Base-by-base conservation (phyloP, 1,140 invertebrate genomes). In the Camponotus pennsylvanicus region DNA sequence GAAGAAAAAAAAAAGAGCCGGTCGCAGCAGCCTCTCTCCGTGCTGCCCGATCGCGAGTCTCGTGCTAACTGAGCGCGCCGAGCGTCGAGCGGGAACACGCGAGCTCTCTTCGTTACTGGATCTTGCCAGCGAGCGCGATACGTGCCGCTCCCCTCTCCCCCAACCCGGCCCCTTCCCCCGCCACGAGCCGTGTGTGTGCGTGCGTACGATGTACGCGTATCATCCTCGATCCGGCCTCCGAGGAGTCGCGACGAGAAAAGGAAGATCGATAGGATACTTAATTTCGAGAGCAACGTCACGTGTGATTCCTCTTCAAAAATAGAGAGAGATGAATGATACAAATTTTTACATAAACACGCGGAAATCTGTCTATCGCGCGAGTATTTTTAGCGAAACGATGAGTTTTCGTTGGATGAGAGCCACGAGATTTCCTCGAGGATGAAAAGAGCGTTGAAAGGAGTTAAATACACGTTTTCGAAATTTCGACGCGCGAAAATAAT, bases 41-140 rank as follows among this genome's bases (percentile, higher is more conserved):
- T 94, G 93, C 89, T 93, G 87, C 92, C 89, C 92, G 94, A 93
- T 92, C 93, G 93, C 93, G 92, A 91, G 93, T 94, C 93, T 94
- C 93, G 90, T 94, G 93, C 92, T 92, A 93, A 95, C 94, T 94
- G 94, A 94, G 90, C 90, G 86, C 89, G 85, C 79, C 88, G 90
- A 86, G 70, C 79, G 83, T 64, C 88, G 86, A 91, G 63, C 86
- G 87, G 77, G 85, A 86, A 92, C 91, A 91, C 90, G 86, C 86
- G 86, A 88, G 86, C 86, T 86, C 77, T 89, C 89, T 90, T 91
- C 90, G 87, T 87, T 83, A 84, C 90, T 92, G 88, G 90, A 91
- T 91, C 91, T 92, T 87, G 87, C 52, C 75, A 77, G 69, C 85
- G 70, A 73, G 27, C 40, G 79, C 40, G 89, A 87, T 84, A 90